Conservation (phyloP, 2,113 vertebrate genomes). For the Gnathonemus longibarbis region DNA sequence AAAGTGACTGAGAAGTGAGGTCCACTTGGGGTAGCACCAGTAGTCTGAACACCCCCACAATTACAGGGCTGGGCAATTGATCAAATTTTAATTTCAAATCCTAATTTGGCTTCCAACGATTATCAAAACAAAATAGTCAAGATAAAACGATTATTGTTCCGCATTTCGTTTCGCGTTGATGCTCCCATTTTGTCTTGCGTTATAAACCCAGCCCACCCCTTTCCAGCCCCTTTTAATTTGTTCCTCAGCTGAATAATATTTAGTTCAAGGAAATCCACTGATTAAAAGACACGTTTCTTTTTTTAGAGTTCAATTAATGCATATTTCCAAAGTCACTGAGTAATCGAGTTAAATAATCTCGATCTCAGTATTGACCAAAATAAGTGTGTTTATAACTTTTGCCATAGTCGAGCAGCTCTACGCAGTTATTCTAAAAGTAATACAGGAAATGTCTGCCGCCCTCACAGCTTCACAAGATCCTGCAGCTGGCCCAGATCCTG, state of each 20-base stretch:
- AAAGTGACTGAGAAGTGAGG: background rate
- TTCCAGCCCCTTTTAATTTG: background rate
- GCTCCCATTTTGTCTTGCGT: background rate
- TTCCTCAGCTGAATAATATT: background rate
- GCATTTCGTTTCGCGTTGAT: background rate
- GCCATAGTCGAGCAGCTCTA: background rate
- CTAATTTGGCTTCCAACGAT: background rate
- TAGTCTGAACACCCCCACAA: background rate
- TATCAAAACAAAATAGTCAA: background rate
- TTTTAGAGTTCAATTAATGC: background rate
- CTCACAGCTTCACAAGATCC: conserved; percentile 83
- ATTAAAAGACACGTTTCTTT: background rate
- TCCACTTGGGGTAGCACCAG: background rate
- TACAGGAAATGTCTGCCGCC: conserved; percentile 30
- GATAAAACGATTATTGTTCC: background rate
- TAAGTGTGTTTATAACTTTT: background rate
- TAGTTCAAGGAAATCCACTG: background rate
- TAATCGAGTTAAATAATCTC: background rate
- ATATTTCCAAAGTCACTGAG: background rate
- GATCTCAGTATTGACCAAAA: background rate
- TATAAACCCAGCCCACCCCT: background rate
- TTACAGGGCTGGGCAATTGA: background rate
- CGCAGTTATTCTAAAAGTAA: background rate
- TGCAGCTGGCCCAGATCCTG: conserved; percentile 81
- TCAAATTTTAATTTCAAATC: background rate